A percentile compares a stretch with the other conserved stretches of the same genome.
Conservation (phyloP, 2,888 invertebrate species). For the Spisula solida region DNA sequence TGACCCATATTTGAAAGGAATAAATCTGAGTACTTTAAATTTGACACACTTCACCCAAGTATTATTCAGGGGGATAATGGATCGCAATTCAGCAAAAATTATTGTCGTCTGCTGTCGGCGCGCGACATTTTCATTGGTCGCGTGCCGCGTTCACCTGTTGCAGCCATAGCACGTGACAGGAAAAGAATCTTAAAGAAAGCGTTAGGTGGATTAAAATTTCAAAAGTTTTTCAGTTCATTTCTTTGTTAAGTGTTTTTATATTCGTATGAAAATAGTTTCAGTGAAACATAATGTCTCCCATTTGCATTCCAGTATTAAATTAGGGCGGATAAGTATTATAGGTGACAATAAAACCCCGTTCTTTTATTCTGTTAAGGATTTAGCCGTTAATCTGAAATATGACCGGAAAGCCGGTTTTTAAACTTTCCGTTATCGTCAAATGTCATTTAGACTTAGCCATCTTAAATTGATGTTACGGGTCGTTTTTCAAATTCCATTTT, state of each 20-base stretch:
- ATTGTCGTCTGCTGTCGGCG: conserved; percentile 45
- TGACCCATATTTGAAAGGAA: conserved; percentile 25
- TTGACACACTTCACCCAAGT: conserved; percentile 44
- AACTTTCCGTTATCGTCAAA: conserved; percentile 33
- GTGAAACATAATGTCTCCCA: conserved; percentile 33
- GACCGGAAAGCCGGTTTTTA: conserved; percentile 33
- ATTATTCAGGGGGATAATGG: conserved; percentile 32
- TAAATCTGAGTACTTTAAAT: background rate
- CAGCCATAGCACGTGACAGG: conserved; percentile 54
- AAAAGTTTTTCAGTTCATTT: conserved; percentile 33
- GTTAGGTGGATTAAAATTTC: conserved; percentile 37
- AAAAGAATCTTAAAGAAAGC: conserved; percentile 50
- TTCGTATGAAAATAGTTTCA: conserved; percentile 31
- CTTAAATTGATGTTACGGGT: background rate
- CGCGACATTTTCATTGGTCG: conserved; percentile 62
- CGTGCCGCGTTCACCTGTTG: conserved; percentile 60
- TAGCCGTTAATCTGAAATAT: conserved; percentile 41
- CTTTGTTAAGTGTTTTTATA: conserved; percentile 39
- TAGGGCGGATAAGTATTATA: conserved; percentile 37
- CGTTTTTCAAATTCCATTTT: background rate
- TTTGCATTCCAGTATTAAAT: conserved; percentile 41
- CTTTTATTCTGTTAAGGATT: conserved; percentile 15
- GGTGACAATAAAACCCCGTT: conserved; percentile 31
- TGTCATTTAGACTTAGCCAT: background rate
- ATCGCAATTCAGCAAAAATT: conserved; percentile 46